Base-by-base conservation (phyloP, 1,140 invertebrate genomes). In the Sycophila sp. region DNA sequence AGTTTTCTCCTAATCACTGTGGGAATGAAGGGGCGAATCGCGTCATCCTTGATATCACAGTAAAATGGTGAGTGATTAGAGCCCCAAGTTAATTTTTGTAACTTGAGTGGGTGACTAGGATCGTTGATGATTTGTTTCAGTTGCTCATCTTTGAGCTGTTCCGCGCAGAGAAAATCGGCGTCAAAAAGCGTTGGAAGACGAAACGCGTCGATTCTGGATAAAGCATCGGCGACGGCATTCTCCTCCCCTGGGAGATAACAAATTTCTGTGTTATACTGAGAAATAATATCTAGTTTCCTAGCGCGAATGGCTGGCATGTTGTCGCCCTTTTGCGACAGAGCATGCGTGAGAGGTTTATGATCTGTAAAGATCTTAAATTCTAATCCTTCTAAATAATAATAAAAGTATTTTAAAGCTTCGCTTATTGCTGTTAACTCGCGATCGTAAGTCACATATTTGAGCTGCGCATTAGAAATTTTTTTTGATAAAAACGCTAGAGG, bases 381-480 rank as follows among this genome's bases (percentile, higher is more conserved):
- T 10, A 7, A 5, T 17, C n/a, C 79, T 70, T 83, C 78, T 7
- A 84, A 17, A 17, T 76, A 55, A 38, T 78, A 70, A 36, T 47
- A 47, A 64, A 85, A 84, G 60, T 75, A 60, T 69, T 77, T 77
- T 8, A 80, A 36, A 5, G 77, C 74, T 0, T 64, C n/a, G 51
- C 77, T 76, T 5, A 79, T 72, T 8, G 77, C 78, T 4, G 78
- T 45, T 0, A 83, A 66, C 51, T 82, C 75, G 24, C 76, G 19
- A 22, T 84, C 77, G 15, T 22, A 59, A 4, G 79, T 69, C 19
- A 64, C 74, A 66, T 83, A 87, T 13, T 77, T 74, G 1, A 22
- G 26, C 71, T 87, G 73, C 0, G 76, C 53, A 15, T 6, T 11
- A 6, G 19, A 65, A 1, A 85, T 42, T 69, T 84, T 85, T 10